These are phyloP conservation scores for Actinia tenebrosa DNA, from an alignment of 64 coral and sea anemone species.

Conservation along the genomic window DNA sequence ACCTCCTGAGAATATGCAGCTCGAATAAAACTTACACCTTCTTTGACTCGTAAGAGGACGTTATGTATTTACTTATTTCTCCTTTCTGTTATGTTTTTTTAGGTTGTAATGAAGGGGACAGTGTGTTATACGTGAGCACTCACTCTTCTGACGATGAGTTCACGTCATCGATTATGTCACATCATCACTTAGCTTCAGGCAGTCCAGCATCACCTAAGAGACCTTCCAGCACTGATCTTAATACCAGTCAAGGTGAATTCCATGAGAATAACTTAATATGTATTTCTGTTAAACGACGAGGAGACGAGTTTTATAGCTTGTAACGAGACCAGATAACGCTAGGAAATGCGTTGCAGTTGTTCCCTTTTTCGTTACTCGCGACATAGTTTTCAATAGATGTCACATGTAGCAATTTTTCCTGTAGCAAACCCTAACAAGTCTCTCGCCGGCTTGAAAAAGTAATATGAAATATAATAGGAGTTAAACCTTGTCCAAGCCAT, in stretches of 20 bases:
- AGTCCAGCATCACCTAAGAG: not conserved
- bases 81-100: not conserved
- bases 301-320: not conserved
- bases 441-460: no score
- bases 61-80: not conserved
- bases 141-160: slow-evolving; percentile 27
- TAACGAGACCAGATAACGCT: no score
- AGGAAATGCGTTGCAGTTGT: no score
- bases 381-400: no score
- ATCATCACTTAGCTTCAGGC: not conserved
- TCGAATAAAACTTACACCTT: not conserved
- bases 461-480: no score
- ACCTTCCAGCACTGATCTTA: not conserved
- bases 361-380: no score
- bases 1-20: no score
- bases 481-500: not conserved
- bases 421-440: no score
- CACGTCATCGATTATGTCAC: slow-evolving; percentile 10
- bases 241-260: not conserved
- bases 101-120: slow-evolving; percentile 14
- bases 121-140: slow-evolving; percentile 29
- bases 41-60: not conserved
- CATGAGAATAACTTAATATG: no score
- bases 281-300: no score
- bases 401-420: no score